Percentiles rank a stretch among this genome's conserved stretches.
These are phyloP conservation scores for Drosophila varians DNA, from an alignment of 1,140 invertebrate genomes.

Conservation along the genomic window DNA sequence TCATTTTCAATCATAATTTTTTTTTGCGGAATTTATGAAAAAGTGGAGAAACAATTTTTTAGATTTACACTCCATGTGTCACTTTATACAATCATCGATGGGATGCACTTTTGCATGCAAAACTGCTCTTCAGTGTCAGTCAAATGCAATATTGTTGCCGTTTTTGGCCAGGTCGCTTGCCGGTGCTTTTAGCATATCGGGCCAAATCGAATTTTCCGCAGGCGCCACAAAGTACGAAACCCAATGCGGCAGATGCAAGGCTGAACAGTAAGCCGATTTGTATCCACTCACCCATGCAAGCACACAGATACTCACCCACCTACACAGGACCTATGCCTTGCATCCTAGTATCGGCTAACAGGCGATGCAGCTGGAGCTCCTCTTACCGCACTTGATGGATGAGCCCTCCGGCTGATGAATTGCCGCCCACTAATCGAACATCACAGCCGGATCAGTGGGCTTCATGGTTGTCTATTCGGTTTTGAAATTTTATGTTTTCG, in stretches of 20 bases:
- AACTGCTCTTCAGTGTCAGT: neutral
- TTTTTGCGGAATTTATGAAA: neutral
- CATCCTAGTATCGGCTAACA: conserved; percentile 1
- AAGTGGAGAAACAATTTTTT: neutral
- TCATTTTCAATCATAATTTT: neutral
- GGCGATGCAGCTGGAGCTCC: conserved; percentile 24
- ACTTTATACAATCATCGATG: neutral
- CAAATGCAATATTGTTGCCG: neutral
- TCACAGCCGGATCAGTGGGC: conserved; percentile 3
- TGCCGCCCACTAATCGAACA: conserved; percentile 37
- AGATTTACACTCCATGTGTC: neutral
- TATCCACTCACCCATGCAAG: conserved; percentile 24
- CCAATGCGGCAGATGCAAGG: conserved; percentile 7
- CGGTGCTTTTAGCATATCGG: conserved; percentile 15
- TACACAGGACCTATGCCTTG: neutral
- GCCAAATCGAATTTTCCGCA: conserved; percentile 45
- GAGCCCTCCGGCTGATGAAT: conserved; percentile 36
- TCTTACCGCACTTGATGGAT: conserved; percentile 45
- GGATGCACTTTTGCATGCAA: neutral
- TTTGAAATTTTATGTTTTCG: neutral
- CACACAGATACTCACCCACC: conserved; percentile 22
- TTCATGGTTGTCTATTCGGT: neutral
- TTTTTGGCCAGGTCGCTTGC: neutral
- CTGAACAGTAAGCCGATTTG: conserved; percentile 31
- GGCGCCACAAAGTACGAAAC: conserved; percentile 40